Conservation (phyloP, 2,113 vertebrate species). For the Todiramphus saurophagus region DNA sequence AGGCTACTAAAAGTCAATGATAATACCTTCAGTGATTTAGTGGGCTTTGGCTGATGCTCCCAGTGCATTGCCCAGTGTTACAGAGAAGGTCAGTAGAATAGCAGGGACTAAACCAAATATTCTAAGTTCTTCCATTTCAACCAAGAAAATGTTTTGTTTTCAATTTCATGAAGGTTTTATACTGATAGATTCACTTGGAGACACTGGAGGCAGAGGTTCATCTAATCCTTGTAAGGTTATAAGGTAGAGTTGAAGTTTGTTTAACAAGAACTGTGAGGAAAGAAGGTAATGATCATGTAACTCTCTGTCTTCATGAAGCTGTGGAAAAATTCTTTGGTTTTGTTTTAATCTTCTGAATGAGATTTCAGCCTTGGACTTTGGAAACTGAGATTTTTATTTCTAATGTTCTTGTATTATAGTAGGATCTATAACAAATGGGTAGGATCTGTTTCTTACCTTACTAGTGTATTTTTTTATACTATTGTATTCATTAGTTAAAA, state of each 20-base stretch:
- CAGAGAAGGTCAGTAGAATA: not conserved
- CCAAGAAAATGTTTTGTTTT: not conserved
- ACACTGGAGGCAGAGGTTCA: not conserved
- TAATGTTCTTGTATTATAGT: not conserved
- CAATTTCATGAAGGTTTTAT: not conserved
- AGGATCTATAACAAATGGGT: not conserved
- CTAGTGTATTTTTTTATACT: not conserved
- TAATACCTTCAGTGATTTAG: not conserved
- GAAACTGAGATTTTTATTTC: not conserved
- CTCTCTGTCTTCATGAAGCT: not conserved
- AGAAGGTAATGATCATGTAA: not conserved
- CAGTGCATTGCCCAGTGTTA: not conserved
- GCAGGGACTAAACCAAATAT: not conserved
- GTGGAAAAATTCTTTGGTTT: not conserved
- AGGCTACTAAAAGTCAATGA: not conserved
- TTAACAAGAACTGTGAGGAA: not conserved
- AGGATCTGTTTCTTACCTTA: not conserved
- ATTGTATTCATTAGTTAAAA: not conserved
- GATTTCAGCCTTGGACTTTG: not conserved
- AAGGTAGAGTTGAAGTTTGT: not conserved
- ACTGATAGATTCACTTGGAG: not conserved
- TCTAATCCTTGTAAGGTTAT: not conserved
- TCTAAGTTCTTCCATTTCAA: not conserved
- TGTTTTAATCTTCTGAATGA: not conserved
- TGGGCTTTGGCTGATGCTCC: not conserved